phyloP scores from a whole-genome alignment of 2,113 vertebrate genomes.

The Ivindomyrus marchei region DNA sequence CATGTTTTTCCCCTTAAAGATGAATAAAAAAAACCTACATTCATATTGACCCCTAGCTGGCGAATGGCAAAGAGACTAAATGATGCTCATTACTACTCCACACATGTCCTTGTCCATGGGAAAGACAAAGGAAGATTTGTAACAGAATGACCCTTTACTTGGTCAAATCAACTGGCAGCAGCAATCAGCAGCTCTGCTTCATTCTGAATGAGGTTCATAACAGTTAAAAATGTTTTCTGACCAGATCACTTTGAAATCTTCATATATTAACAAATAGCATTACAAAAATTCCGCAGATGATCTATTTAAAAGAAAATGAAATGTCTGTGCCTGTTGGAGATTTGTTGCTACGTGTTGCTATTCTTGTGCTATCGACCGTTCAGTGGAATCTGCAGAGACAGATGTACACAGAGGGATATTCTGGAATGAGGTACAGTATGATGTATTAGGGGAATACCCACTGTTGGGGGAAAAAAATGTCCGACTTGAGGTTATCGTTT shows the following conservation, averaged over 20 bases:
- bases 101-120: background rate
- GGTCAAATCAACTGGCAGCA: background rate
- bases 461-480: background rate
- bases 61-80: background rate
- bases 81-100: background rate
- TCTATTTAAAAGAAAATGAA: constrained; percentile 37
- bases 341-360: background rate
- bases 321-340: background rate
- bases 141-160: background rate
- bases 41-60: background rate
- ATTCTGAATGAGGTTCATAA: background rate
- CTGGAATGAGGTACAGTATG: background rate
- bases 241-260: constrained; percentile 33
- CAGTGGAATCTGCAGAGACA: background rate
- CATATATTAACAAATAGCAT: constrained; percentile 46
- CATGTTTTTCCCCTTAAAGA: background rate
- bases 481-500: constrained; percentile 21
- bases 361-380: background rate
- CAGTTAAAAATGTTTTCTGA: background rate
- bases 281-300: constrained; percentile 38
- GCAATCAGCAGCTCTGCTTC: background rate
- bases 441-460: background rate
- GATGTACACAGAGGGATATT: background rate
- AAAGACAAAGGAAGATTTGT: background rate
- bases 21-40: background rate